Evolutionary conservation across 2,113 vertebrate species (phyloP), one percentile per base, ranked within the genome.

Genomic region (Megaleporinus macrocephalus): DNA sequence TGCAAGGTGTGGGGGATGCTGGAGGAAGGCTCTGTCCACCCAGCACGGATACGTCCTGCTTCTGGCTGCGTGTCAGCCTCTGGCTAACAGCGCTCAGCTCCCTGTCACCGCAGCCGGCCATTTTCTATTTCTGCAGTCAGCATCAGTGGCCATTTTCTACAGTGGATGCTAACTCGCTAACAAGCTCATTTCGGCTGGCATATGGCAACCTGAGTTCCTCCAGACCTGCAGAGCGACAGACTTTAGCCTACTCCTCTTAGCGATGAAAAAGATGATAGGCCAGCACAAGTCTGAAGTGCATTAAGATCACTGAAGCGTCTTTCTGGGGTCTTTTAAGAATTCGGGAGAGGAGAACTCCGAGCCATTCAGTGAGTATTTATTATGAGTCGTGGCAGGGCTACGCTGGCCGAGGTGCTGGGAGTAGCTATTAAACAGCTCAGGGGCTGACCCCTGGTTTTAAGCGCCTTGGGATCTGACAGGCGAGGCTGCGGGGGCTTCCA

Each of bases 401-500:
- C 57, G 85, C 87, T 87, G 86, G 80, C 86, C 89, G 87, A 88
- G 85, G 88, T 71, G 85, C 86, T 88, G 86, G 79, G 85, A 89
- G 88, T 88, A 85, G 89, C 89, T 90, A 90, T 93, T 91, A 91
- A 92, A 91, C 85, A 90, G 90, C 89, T 85, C 83, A 84, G 80
- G 88, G 85, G 81, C 85, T 90, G 90, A 91, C 89, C 89, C 88
- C 80, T 88, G 82, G 72, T 87, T 91, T 90, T 83, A 89, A 90
- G 86, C 30, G 68, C 76, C 83, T 85, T 57, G 79, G 74, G 88
- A 81, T 88, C 81, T 88, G 85, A 89, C 87, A 90, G 87, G 80
- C 87, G 78, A 85, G 84, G 88, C 85, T 82, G 69, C 65, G 76
- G 81, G 91, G 90, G 89, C 86, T 84, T 85, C 80, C 79, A 79